phyloP scores from a whole-genome alignment of 1,140 invertebrate species.

The Drosophila nebulosa region DNA sequence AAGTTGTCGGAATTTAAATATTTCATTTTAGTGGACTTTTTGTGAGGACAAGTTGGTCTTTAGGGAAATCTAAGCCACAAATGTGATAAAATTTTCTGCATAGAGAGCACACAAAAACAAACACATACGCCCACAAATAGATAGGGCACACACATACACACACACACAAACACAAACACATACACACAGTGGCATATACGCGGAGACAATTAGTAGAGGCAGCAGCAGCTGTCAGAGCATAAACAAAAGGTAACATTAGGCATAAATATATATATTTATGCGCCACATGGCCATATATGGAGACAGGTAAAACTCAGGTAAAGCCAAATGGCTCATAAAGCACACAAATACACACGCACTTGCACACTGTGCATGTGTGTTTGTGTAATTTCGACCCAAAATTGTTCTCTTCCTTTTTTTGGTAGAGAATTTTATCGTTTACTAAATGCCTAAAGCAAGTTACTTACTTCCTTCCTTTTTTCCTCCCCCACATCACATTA shows the following conservation, averaged over 20 bases:
- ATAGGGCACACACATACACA: not conserved
- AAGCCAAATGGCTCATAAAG: slow-evolving; percentile 6
- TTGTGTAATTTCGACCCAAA: not conserved
- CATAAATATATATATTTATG: not conserved
- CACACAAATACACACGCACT: not conserved
- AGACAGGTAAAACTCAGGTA: slow-evolving; percentile 48
- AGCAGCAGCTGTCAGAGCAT: not conserved
- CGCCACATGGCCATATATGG: not conserved
- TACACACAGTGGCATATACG: not conserved
- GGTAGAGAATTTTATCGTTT: slow-evolving; percentile 46
- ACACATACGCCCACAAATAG: not conserved
- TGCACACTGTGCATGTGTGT: not conserved
- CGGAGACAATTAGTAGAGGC: not conserved
- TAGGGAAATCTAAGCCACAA: slow-evolving; percentile 1
- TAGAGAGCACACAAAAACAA: not conserved
- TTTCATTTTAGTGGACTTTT: not conserved
- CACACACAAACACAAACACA: not conserved
- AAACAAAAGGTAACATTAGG: slow-evolving; percentile 1
- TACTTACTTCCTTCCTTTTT: not conserved
- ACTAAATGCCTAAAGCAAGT: slow-evolving; percentile 19
- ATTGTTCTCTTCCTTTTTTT: not conserved
- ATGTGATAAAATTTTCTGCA: not conserved
- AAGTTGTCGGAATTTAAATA: not conserved
- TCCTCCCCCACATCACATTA: not conserved
- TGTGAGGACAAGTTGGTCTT: not conserved